These are phyloP conservation scores for Calliopum simillimum DNA, from an alignment of 2,888 invertebrate species.

Conservation along the genomic window DNA sequence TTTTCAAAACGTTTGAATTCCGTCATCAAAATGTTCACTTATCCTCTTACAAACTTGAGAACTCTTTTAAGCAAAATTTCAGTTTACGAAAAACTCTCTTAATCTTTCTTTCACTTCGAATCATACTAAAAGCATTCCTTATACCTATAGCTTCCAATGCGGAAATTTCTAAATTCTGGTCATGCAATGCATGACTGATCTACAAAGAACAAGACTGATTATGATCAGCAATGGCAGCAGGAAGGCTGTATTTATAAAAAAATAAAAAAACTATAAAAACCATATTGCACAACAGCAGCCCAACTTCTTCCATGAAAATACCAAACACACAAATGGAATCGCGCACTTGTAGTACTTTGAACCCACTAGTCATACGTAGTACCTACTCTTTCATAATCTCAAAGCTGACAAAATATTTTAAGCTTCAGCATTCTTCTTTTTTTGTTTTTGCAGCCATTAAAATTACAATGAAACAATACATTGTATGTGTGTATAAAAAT, in stretches of 20 bases:
- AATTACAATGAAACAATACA: conserved; percentile 11
- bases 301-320: background rate
- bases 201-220: background rate
- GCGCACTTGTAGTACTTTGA: conserved; percentile 28
- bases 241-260: background rate
- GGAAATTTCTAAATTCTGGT: no score
- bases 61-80: no score
- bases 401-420: conserved; percentile 28
- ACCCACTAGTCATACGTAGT: background rate
- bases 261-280: no score
- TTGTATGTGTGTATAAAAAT: no score
- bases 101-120: no score
- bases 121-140: no score
- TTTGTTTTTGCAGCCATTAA: conserved; percentile 10
- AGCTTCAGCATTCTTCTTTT: conserved; percentile 15
- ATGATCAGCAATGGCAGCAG: background rate
- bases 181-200: background rate
- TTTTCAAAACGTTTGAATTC: no score
- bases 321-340: background rate
- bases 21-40: no score
- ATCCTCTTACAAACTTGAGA: no score
- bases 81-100: no score
- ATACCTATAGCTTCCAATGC: no score
- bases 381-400: background rate
- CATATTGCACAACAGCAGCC: background rate